A percentile compares a stretch with the other conserved stretches of the same genome.
Evolutionary conservation across 2,888 invertebrate species (phyloP).

Genomic region (Panopea generosa): DNA sequence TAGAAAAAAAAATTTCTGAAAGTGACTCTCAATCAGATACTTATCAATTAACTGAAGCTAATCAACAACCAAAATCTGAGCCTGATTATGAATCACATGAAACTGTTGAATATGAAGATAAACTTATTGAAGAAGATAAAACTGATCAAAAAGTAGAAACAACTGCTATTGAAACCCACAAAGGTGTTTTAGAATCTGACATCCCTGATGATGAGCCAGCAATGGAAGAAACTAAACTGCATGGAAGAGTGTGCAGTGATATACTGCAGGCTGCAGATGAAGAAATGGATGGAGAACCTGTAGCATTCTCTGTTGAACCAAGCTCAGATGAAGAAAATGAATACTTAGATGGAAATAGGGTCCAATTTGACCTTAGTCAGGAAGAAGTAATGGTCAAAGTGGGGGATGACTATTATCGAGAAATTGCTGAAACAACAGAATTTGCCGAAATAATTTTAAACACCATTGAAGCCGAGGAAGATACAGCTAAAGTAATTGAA

Average conservation of each 20-base stretch:
- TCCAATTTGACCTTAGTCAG: conserved; percentile 30
- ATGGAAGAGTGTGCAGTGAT: conserved; percentile 58
- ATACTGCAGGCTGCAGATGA: conserved; percentile 69
- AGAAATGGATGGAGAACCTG: conserved; percentile 70
- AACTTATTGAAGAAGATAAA: neutral
- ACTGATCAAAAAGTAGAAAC: neutral
- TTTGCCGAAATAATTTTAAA: conserved; percentile 6
- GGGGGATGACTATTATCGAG: conserved; percentile 20
- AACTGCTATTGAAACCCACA: conserved; percentile 11
- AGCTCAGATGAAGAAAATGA: conserved; percentile 61
- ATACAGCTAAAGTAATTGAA: conserved; percentile 61
- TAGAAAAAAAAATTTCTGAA: neutral
- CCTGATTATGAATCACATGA: conserved; percentile 1
- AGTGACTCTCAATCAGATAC: too few relatives aligned
- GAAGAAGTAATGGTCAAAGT: conserved; percentile 32
- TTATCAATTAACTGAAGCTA: neutral
- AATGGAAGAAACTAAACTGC: conserved; percentile 52
- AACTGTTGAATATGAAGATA: conserved; percentile 6
- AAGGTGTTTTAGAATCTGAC: conserved; percentile 32
- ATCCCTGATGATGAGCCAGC: conserved; percentile 27
- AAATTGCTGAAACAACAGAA: conserved; percentile 13
- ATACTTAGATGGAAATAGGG: conserved; percentile 23
- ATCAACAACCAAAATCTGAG: conserved; percentile 12
- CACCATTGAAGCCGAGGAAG: conserved; percentile 16
- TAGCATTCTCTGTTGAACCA: conserved; percentile 63